Evolutionary conservation across 2,888 invertebrate genomes (phyloP).

Genomic region (Euspilapteryx auroguttella): DNA sequence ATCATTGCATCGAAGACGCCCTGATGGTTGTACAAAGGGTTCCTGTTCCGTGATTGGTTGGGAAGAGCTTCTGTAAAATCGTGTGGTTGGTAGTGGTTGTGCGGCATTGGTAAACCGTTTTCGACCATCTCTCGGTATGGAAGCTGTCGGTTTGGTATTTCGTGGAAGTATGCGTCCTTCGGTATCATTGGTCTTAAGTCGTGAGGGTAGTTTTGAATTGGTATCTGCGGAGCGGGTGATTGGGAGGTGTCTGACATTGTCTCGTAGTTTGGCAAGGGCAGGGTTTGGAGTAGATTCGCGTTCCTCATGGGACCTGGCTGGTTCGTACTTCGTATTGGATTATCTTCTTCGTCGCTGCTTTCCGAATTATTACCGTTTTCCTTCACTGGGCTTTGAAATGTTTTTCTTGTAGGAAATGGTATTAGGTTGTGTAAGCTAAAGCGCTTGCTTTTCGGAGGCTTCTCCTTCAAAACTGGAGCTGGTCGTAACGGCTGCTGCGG

Average conservation of each 20-base stretch:
- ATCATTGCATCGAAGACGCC: constrained; percentile 55
- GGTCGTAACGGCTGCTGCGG: constrained; percentile 48
- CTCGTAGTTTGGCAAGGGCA: constrained; percentile 62
- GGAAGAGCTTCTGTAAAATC: constrained; percentile 37
- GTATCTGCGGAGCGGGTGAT: constrained; percentile 30
- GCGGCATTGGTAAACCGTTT: constrained; percentile 24
- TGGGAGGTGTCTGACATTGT: constrained; percentile 47
- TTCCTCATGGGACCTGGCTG: constrained; percentile 60
- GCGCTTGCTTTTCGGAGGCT: constrained; percentile 47
- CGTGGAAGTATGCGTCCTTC: constrained; percentile 65
- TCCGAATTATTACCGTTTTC: constrained; percentile 57
- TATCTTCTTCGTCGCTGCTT: constrained; percentile 62
- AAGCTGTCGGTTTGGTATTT: constrained; percentile 49
- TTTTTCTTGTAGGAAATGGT: constrained; percentile 52
- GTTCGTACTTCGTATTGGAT: constrained; percentile 38
- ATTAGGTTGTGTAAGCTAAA: constrained; percentile 54
- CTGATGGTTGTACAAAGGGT: constrained; percentile 41
- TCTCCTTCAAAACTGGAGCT: constrained; percentile 46
- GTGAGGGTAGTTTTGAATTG: constrained; percentile 14
- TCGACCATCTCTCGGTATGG: constrained; percentile 26
- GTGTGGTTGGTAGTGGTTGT: constrained; percentile 24
- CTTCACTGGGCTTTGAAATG: constrained; percentile 44
- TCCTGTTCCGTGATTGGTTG: constrained; percentile 33
- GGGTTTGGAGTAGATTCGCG: constrained; percentile 47
- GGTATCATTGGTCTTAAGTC: constrained; percentile 45